Base-by-base conservation (phyloP, 1,140 invertebrate species). In the Drosophila littoralis region DNA sequence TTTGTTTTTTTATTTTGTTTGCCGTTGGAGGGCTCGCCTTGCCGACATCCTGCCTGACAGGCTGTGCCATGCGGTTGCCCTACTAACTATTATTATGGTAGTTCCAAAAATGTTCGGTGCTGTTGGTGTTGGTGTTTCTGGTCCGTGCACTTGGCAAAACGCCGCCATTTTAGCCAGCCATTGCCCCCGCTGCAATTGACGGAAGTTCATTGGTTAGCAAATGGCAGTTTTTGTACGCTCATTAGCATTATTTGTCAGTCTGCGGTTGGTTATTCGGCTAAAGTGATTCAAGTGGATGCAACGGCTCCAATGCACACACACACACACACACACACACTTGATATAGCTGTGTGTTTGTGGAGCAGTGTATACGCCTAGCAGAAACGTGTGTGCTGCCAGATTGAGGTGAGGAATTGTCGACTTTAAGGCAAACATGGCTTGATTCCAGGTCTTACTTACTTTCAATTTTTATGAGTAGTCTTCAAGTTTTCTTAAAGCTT, bases 211-310 rank as follows among this genome's bases (percentile, higher is more conserved):
- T 89, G 84, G 84, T 89, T 89, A 89, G 77, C 81, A 89, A 89
- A 89, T 89, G 85, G 78, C 84, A 89, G 84, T 90, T 89, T 89
- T 89, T 89, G 81, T 89, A 90, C 81, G 85, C 84, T 89, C 84
- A 89, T 89, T 89, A 89, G 84, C 84, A 89, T 89, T 89, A 89
- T 89, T 89, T 89, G 84, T 89, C 84, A 89, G 84, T 88, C 66
- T 83, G 83, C 75, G 83, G 83, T 74, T 71, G 77, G 65, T 76
- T 71, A 73, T 82, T 70, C 36, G 75, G 82, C 54, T 70, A 48
- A 70, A 86, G 79, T 78, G 83, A 77, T 67, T 57, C 77, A 67
- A 75, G 60, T 78, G 71, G 65, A 55, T 81, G 79, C 78, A 84
- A 54, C 63, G 51, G 51, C 63, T 43, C 38, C 57, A 71, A 79